Evolutionary conservation across 2,797 vertebrate genomes (phyloP).

Genomic region (Pseudomugil gertrudae): DNA sequence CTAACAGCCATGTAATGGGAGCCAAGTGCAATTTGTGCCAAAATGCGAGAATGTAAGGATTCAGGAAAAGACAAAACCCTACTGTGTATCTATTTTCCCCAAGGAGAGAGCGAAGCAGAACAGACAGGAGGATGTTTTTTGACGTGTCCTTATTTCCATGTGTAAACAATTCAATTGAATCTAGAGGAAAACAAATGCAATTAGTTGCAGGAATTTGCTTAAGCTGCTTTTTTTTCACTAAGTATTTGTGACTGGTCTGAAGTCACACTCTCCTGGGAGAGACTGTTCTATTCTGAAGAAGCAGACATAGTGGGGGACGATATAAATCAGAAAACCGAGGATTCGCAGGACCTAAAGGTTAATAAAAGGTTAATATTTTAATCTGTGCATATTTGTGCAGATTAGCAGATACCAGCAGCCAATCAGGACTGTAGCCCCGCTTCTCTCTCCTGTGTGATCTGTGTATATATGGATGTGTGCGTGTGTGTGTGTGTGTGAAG

Average conservation of each 20-base stretch:
- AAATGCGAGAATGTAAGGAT: slow-evolving; percentile 59
- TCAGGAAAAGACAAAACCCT: slow-evolving; percentile 65
- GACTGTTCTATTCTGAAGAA: not conserved
- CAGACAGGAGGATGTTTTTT: slow-evolving; percentile 55
- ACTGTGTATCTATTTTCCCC: slow-evolving; percentile 54
- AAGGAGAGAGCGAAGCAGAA: slow-evolving; percentile 33
- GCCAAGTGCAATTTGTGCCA: slow-evolving; percentile 71
- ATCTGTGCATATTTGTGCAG: slow-evolving; percentile 72
- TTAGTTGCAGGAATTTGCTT: slow-evolving; percentile 73
- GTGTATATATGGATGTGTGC: slow-evolving; percentile 35
- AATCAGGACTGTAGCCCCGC: slow-evolving; percentile 23
- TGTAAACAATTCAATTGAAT: slow-evolving; percentile 72
- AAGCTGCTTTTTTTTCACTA: slow-evolving; percentile 40
- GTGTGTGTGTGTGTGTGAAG: not conserved
- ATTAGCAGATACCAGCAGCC: slow-evolving; percentile 62
- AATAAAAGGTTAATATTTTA: slow-evolving; percentile 54
- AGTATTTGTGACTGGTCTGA: slow-evolving; percentile 42
- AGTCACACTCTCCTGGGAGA: slow-evolving; percentile 27
- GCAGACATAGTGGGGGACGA: not conserved
- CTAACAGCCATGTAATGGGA: slow-evolving; percentile 62
- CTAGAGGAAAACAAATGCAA: slow-evolving; percentile 67
- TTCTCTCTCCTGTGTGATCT: slow-evolving; percentile 32
- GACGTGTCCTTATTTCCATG: slow-evolving; percentile 47
- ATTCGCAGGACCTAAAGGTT: slow-evolving; percentile 27
- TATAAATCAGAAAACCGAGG: slow-evolving; percentile 6